Evolutionary conservation across 1,140 invertebrate species (phyloP), one percentile per base, ranked within the genome.

Genomic region (Diachasma alloeum): DNA sequence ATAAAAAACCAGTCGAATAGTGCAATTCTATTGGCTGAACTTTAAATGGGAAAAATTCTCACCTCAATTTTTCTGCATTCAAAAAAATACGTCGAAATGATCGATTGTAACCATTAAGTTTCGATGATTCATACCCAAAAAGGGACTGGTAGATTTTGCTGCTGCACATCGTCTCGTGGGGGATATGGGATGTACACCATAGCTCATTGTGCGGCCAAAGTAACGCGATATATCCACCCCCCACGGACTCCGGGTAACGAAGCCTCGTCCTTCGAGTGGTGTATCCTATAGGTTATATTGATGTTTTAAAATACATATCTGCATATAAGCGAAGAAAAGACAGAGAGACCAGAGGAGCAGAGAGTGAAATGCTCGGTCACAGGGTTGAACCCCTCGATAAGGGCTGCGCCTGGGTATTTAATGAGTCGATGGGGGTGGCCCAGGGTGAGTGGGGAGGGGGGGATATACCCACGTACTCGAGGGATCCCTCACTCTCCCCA

Each of bases 291-390:
- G 85, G 83, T 83, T 80, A 86, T 86, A 88, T 87, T 82, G 86
- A 88, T 84, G 85, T 85, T 87, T 87, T 85, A 85, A 88, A 87
- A 85, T 83, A 82, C 83, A 83, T 84, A 86, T 87, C 85, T 86
- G 84, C 83, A 87, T 87, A 86, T 78, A 80, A 73, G 77, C 66
- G 66, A 68, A 68, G 66, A 68, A 68, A 68, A 4, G 26, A 68
- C 31, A 68, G 36, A 68, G 66, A 68, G 39, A 39, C n/a, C 10
- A 68, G 26, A 68, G 66, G 15, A 39, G 36, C 31, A 59, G 66
- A 59, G 66, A 68, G 59, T 63, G 59, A 63, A 63, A 63, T 63
- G 59, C 59, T 63, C 59, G 36, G 66, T 36, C 66, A 68, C 77
- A 26, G 56, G 69, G 69, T 66, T 69, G 24, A 77, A 79, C 76